These are phyloP conservation scores for Drosophila gaucha DNA, from an alignment of 2,888 invertebrate genomes.

Conservation along the genomic window DNA sequence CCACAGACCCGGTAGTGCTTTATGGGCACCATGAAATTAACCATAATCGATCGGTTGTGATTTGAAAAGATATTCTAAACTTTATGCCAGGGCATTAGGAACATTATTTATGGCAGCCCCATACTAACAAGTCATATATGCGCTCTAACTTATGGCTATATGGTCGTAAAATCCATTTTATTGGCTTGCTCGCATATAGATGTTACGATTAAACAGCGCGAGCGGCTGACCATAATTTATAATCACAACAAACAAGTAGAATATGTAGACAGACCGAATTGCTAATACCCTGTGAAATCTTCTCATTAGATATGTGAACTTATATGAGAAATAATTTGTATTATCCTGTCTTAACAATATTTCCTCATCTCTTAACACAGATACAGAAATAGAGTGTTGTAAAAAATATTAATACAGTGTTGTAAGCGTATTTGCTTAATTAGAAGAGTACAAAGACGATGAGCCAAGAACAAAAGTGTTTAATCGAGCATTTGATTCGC, in stretches of 20 bases:
- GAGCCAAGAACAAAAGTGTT: background rate
- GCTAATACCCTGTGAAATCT: slow-evolving; percentile 23
- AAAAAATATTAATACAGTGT: background rate
- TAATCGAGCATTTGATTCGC: slow-evolving; percentile 15
- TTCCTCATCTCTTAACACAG: background rate
- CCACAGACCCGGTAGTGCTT: slow-evolving; percentile 41
- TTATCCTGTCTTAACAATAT: too few relatives aligned
- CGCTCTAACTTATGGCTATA: slow-evolving; percentile 53
- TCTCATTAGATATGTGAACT: background rate
- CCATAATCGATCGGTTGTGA: slow-evolving; percentile 69
- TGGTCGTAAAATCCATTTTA: slow-evolving; percentile 64
- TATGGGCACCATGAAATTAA: slow-evolving; percentile 62
- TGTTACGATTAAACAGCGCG: slow-evolving; percentile 58
- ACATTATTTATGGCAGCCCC: slow-evolving; percentile 38
- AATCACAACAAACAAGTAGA: slow-evolving; percentile 39
- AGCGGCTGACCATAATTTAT: slow-evolving; percentile 61
- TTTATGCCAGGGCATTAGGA: slow-evolving; percentile 30
- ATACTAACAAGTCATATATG: slow-evolving; percentile 42
- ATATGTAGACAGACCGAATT: background rate
- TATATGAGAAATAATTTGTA: too few relatives aligned
- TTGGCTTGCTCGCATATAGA: slow-evolving; percentile 56
- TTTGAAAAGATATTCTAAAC: slow-evolving; percentile 47
- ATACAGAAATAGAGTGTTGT: background rate
- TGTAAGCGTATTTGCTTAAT: background rate
- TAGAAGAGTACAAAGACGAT: slow-evolving; percentile 2